Evolutionary conservation across 2,113 vertebrate species (phyloP).

Genomic region (Istiophorus platypterus): DNA sequence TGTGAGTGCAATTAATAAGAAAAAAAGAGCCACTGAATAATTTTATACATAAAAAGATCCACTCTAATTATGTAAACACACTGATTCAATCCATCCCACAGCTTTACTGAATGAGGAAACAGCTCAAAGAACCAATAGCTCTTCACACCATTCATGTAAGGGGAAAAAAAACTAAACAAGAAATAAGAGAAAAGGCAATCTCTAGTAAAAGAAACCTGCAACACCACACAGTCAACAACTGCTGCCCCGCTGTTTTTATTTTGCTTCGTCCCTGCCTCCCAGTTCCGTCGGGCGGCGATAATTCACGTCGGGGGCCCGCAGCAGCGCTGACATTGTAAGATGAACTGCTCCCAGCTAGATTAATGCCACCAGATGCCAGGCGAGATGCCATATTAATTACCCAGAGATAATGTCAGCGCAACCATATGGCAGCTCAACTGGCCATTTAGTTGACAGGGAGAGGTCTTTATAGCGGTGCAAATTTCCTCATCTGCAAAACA

Average conservation of each 20-base stretch:
- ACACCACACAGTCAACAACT: conserved; percentile 35
- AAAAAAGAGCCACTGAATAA: not conserved
- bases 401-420: conserved; percentile 86
- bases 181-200: conserved; percentile 39
- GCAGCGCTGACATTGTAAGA: conserved; percentile 76
- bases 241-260: conserved; percentile 45
- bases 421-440: conserved; percentile 86
- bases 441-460: conserved; percentile 85
- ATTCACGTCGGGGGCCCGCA: conserved; percentile 76
- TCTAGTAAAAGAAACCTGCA: conserved; percentile 5
- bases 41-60: not conserved
- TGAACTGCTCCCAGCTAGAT: conserved; percentile 81
- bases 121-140: conserved; percentile 12
- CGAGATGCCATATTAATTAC: conserved; percentile 88
- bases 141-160: conserved; percentile 35
- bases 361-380: conserved; percentile 88
- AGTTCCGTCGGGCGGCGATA: conserved; percentile 77
- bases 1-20: not conserved
- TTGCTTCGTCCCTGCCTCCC: conserved; percentile 59
- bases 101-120: conserved; percentile 17
- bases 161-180: conserved; percentile 22
- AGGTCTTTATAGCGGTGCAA: conserved; percentile 80
- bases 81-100: not conserved
- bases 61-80: not conserved
- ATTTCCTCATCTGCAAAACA: conserved; percentile 66